Evolutionary conservation across 2,888 invertebrate species (phyloP), one percentile per base, ranked within the genome.

Genomic region (Sarcophaga subvicina): DNA sequence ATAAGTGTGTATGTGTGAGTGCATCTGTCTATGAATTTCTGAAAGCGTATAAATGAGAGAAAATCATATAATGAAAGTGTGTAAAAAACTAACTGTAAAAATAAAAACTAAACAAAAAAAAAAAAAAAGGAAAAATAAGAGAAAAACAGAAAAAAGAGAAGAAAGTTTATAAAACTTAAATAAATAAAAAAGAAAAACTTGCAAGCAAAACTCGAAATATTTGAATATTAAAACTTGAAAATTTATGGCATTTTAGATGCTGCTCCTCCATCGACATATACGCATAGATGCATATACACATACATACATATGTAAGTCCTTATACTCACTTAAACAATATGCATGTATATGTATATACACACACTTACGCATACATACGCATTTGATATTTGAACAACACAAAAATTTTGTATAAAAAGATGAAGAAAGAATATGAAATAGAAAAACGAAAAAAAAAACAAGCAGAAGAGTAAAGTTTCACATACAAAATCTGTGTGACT

Each of bases 151-250:
- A 37, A 37, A 37, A 37, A 37, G 37, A 49, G 14, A 25, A 79
- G 63, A 78, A 84, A 85, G 4, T 79, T 79, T 83, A 59, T 63
- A 22, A 75, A 83, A 83, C 79, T 69, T 63, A 45, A 71, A 47
- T 70, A 25, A 62, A 20, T 64, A 70, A 76, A 54, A 69, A 59
- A 12, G 8, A 69, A 12, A 47, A 60, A 66, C 63, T 25, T 60
- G 49, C 12, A 77, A 82, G 71, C 67, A 69, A 75, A 73, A 83
- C 80, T 77, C 47, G 49, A 59, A 77, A 86, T 69, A 60, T 83
- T 83, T 83, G 63, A 83, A 86, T 86, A 86, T 80, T 86, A 80
- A 85, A 87, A 87, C 79, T 82, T 85, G 67, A 76, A 81, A 84
- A 85, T 84, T 87, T 84, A 87, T 87, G 54, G 76, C 85, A 76